Evolutionary conservation across 2,888 invertebrate genomes (phyloP).

Genomic region (Drosophila tripunctata): DNA sequence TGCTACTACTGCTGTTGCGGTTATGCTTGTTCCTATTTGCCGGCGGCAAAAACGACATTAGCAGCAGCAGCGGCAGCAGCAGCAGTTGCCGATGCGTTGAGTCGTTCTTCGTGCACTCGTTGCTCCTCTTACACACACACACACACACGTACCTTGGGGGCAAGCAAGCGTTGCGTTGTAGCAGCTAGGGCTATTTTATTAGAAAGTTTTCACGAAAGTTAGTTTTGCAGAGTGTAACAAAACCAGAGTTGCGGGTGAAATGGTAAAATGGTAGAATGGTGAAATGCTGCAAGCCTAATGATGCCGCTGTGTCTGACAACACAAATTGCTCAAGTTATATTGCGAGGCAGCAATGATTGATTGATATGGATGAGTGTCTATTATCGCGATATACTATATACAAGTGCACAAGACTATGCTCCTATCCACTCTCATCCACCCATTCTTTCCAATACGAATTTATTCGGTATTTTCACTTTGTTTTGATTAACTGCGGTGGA

Average conservation of each 20-base stretch:
- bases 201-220: slow-evolving; percentile 72
- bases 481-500: not conserved
- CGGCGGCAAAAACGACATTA: slow-evolving; percentile 49
- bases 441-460: not conserved
- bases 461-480: not conserved
- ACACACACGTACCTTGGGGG: slow-evolving; percentile 22
- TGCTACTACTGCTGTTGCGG: slow-evolving; percentile 54
- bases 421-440: not conserved
- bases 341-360: slow-evolving; percentile 70
- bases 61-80: slow-evolving; percentile 55
- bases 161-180: slow-evolving; percentile 10
- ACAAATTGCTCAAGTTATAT: slow-evolving; percentile 71
- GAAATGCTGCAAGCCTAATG: slow-evolving; percentile 72
- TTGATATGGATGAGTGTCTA: slow-evolving; percentile 61
- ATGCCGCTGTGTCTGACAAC: slow-evolving; percentile 46
- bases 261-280: slow-evolving; percentile 29
- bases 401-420: not conserved
- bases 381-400: slow-evolving; percentile 36
- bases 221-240: slow-evolving; percentile 60
- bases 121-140: slow-evolving; percentile 3
- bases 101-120: slow-evolving; percentile 10
- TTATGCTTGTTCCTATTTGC: slow-evolving; percentile 47
- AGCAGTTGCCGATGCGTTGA: slow-evolving; percentile 30
- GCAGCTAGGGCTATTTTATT: slow-evolving; percentile 70
- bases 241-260: slow-evolving; percentile 58